Evolutionary conservation across 2,888 invertebrate genomes (phyloP).

Genomic region (Xanthostigma xanthostigma): DNA sequence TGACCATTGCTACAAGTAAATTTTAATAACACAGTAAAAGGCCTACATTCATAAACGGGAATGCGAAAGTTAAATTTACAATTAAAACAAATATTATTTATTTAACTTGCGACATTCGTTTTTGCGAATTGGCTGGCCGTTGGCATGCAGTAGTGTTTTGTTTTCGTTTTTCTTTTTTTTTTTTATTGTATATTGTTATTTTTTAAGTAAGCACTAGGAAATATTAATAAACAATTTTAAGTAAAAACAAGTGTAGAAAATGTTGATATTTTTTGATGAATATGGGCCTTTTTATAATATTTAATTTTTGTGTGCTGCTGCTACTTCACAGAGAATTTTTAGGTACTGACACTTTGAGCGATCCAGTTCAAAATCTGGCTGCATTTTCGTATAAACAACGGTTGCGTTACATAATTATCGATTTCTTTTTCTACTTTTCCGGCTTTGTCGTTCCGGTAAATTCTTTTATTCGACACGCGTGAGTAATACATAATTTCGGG

Average conservation of each 20-base stretch:
- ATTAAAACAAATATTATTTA: slow-evolving; percentile 6
- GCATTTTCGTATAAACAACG: no score
- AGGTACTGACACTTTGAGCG: no score
- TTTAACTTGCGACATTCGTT: slow-evolving; percentile 25
- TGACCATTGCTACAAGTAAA: no score
- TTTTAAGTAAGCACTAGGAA: not conserved
- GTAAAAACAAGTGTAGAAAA: not conserved
- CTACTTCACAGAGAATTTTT: slow-evolving; percentile 1
- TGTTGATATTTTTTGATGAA: not conserved
- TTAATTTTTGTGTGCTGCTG: slow-evolving; percentile 6
- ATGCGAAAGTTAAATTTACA: slow-evolving; percentile 20
- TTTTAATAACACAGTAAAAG: slow-evolving; percentile 15
- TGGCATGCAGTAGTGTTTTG: slow-evolving; percentile 10
- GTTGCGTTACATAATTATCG: no score
- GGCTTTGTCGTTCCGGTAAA: no score
- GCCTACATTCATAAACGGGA: slow-evolving; percentile 35
- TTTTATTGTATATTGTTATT: not conserved
- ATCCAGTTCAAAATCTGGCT: no score
- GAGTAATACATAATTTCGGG: no score
- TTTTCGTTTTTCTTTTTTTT: slow-evolving; percentile 4
- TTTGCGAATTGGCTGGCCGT: slow-evolving; percentile 28
- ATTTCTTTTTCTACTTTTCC: no score
- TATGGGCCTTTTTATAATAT: slow-evolving; percentile 1
- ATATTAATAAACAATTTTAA: not conserved
- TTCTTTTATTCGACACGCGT: no score